Conservation (phyloP, 2,888 invertebrate species). For the Linnaemya tessellans region DNA sequence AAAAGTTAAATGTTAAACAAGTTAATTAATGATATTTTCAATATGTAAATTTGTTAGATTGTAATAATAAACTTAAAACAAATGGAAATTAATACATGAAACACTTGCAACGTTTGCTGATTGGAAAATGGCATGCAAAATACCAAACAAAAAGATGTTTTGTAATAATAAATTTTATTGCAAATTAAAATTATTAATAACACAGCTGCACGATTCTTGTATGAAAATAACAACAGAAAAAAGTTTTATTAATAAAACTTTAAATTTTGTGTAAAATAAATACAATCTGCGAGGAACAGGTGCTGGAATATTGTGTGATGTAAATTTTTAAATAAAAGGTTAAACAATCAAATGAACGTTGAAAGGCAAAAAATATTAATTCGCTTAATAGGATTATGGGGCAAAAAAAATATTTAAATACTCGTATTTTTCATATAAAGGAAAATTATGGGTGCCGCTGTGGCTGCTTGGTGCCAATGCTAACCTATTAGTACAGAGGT, state of each 20-base stretch:
- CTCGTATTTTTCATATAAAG: background rate
- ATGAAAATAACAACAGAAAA: background rate
- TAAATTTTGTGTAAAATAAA: constrained; percentile 19
- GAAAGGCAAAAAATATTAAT: background rate
- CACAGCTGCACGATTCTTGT: constrained; percentile 54
- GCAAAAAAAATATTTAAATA: constrained; percentile 1
- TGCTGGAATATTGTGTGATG: background rate
- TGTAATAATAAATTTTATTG: constrained; percentile 49
- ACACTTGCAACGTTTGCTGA: constrained; percentile 11
- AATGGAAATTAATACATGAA: background rate
- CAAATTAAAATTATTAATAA: constrained; percentile 33
- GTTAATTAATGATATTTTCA: constrained; percentile 19
- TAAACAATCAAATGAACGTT: constrained; percentile 18
- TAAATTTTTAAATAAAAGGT: constrained; percentile 47
- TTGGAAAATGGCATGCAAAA: constrained; percentile 49
- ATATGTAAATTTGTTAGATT: constrained; percentile 28
- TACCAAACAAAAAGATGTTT: constrained; percentile 28
- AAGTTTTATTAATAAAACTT: constrained; percentile 41
- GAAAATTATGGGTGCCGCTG: no score
- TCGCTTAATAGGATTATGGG: constrained; percentile 15
- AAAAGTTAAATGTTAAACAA: background rate
- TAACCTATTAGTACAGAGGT: no score
- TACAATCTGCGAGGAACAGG: constrained; percentile 52
- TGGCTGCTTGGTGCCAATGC: no score
- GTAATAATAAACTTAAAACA: constrained; percentile 14